These are phyloP conservation scores for Sitta europaea DNA, from an alignment of 2,113 vertebrate genomes.

Conservation along the genomic window DNA sequence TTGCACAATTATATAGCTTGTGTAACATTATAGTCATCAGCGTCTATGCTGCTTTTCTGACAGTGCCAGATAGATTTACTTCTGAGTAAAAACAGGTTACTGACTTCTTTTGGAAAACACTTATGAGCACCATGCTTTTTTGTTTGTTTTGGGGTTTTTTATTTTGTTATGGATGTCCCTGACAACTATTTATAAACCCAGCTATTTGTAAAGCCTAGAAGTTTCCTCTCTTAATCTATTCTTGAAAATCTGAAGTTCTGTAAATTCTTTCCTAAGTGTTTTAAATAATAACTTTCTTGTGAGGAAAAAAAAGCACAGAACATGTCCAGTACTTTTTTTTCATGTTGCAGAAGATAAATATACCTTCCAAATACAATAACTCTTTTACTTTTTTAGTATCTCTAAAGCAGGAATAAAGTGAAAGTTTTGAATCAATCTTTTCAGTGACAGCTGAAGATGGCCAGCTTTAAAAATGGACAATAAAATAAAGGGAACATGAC, in stretches of 20 bases:
- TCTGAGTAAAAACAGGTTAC: background rate
- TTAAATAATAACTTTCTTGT: background rate
- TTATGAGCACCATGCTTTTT: background rate
- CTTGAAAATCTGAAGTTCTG: background rate
- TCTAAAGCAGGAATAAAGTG: background rate
- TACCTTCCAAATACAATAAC: background rate
- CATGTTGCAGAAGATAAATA: background rate
- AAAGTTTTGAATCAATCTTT: background rate
- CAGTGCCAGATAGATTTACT: background rate
- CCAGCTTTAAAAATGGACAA: background rate
- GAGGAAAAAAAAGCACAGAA: background rate
- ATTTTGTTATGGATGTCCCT: background rate
- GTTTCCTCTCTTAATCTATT: background rate
- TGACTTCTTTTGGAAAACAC: background rate
- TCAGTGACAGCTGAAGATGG: background rate
- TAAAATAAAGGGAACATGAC: constrained; percentile 20
- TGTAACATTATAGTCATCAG: background rate
- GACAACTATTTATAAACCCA: background rate
- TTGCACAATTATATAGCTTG: background rate
- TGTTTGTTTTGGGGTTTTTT: fast-evolving
- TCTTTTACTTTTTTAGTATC: background rate
- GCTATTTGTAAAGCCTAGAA: background rate
- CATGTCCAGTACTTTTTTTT: background rate
- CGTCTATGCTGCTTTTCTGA: background rate
- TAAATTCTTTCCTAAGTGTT: background rate